phyloP scores from a whole-genome alignment of 2,113 vertebrate species.

The Neomonachus schauinslandi region DNA sequence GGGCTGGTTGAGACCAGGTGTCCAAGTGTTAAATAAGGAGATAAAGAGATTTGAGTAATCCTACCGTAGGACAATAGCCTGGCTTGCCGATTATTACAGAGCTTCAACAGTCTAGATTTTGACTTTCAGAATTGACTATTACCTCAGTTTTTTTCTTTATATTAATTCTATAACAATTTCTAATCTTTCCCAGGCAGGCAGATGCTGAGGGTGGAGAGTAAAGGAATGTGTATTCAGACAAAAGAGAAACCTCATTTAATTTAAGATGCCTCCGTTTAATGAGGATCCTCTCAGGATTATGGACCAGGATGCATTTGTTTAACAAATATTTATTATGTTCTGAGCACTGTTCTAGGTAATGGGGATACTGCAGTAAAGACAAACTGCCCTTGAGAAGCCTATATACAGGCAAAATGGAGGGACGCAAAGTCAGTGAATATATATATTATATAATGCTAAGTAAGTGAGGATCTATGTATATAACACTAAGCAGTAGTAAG shows the following conservation, averaged over 20 bases:
- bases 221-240: background rate
- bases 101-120: background rate
- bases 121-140: slow-evolving; percentile 15
- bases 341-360: background rate
- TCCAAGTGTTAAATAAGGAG: background rate
- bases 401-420: background rate
- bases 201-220: background rate
- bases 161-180: background rate
- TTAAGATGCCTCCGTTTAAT: background rate
- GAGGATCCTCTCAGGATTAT: background rate
- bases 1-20: background rate
- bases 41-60: background rate
- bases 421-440: background rate
- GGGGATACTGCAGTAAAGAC: background rate
- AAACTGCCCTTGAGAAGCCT: background rate
- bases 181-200: slow-evolving; percentile 7
- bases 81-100: background rate
- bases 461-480: background rate
- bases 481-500: background rate
- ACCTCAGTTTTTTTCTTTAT: background rate
- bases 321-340: background rate
- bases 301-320: background rate
- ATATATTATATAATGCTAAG: background rate
- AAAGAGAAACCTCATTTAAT: slow-evolving; percentile 9
- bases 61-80: background rate